Base-by-base conservation (phyloP, 2,113 vertebrate genomes). In the Calidris pygmaea region DNA sequence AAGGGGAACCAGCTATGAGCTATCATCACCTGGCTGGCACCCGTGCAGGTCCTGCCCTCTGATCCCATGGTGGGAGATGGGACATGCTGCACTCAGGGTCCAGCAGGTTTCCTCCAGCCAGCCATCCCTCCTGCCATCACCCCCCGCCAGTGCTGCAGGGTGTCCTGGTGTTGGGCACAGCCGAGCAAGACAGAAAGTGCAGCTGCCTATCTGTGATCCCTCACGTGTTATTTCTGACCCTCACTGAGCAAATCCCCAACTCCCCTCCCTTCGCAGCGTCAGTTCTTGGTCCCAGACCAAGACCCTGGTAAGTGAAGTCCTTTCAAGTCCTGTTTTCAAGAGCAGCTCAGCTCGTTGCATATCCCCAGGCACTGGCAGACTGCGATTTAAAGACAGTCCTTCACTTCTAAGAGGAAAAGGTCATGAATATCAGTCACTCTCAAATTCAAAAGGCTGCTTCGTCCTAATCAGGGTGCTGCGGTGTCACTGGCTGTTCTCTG, bases 321-420 rank as follows among this genome's bases (percentile, higher is more conserved):
- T 95, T 93, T 89, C 35, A 85, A 87, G 70, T 87, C 37, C 41
- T 62, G 18, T 89, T 95, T 94, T 85, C 58, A 82, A 91, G 91
- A 48, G 67, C 39, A 75, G 34, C n/a, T 89, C 71, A 73, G 48
- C 65, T 82, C 1, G 0, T 27, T 73, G 66, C 14, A 35, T 6
- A 39, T 91, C 81, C 62, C 66, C 80, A 89, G 66, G 79, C 0
- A 0, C 53, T 67, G 60, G 4, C 26, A 3, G 47, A 84, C 22
- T 2, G 7, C 13, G 10, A 87, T 93, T 87, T 94, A 79, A 94
- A 95, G 58, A 65, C 34, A 63, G 19, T 82, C 63, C 50, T 82
- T 89, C 56, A 81, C 10, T 87, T 95, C 45, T 83, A n/a, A 89
- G 53, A 91, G 30, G 30, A 84, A 95, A 96, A 94, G 74, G 62